Evolutionary conservation across 2,888 invertebrate genomes (phyloP), one percentile per base, ranked within the genome.

Genomic region (Mantis religiosa): DNA sequence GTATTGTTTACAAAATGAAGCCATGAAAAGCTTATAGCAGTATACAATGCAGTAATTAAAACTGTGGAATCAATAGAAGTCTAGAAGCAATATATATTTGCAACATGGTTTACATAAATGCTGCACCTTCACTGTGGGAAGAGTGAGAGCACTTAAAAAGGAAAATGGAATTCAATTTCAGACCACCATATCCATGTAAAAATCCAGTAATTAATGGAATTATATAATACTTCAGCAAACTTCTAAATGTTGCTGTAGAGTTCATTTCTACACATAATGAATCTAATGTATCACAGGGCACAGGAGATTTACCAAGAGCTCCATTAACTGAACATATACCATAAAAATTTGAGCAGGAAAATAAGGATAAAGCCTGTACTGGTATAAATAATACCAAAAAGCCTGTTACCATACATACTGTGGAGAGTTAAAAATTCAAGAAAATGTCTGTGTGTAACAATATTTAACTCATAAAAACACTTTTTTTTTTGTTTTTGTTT

Each of bases 1-100:
- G 81, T 84, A 88, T 86, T 89, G 28, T 47, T 85, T 88, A 84
- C 41, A 85, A 88, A 89, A 89, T 85, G 83, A 85, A 89, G 89
- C 85, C 20, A 12, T 54, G 71, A 83, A 82, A 54, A 47, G 71
- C 71, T 82, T 81, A 81, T 71, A 28, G 82, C 86, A 81, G 83
- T 85, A 89, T 84, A 89, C 84, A 71, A 82, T 84, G 85, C 84
- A 85, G 82, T 28, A 89, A 85, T 34, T 82, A 86, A 84, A 84
- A 85, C 28, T 84, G 87, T 25, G 71, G 85, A 86, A 81, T 86
- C 84, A 84, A 30, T 34, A 34, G 15, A 84, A 34, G 28, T 82
- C 71, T 85, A 82, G 34, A 84, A 88, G 81, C 81, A 85, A 88
- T n/a, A 83, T 85, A 85, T 34, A n/a, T 47, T n/a, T 83, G 28